Conservation (phyloP, 2,888 invertebrate genomes). For the Noctua janthina region DNA sequence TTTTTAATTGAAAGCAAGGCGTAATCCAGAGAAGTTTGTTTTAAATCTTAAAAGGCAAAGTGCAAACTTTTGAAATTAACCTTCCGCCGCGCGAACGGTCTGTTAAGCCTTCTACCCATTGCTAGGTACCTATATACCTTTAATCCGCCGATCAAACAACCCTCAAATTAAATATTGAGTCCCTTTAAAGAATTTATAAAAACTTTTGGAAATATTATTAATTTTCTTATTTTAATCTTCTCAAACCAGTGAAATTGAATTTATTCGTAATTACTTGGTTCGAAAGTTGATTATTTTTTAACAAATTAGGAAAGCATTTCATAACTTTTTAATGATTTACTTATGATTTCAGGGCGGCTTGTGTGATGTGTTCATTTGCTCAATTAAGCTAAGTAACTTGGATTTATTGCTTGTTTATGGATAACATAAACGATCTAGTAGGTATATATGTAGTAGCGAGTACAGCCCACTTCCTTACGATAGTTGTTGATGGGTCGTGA, state of each 20-base stretch:
- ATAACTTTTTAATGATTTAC: slow-evolving; percentile 37
- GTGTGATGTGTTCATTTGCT: slow-evolving; percentile 4
- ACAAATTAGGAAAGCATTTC: slow-evolving; percentile 38
- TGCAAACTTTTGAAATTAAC: slow-evolving; percentile 57
- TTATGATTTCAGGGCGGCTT: slow-evolving; percentile 1
- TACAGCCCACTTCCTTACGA: slow-evolving; percentile 18
- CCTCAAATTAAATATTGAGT: slow-evolving; percentile 47
- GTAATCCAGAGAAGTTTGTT: slow-evolving; percentile 43
- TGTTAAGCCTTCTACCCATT: slow-evolving; percentile 38
- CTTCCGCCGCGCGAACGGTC: slow-evolving; percentile 23
- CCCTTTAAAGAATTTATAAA: slow-evolving; percentile 48
- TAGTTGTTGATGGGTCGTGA: slow-evolving; percentile 37
- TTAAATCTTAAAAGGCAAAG: slow-evolving; percentile 51
- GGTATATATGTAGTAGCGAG: not conserved
- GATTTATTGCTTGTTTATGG: slow-evolving; percentile 33
- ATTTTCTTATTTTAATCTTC: slow-evolving; percentile 48
- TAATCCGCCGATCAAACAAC: slow-evolving; percentile 36
- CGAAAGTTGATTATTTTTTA: slow-evolving; percentile 40
- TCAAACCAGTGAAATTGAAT: slow-evolving; percentile 50
- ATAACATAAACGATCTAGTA: slow-evolving; percentile 15
- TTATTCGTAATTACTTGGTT: slow-evolving; percentile 55
- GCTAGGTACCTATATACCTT: slow-evolving; percentile 25
- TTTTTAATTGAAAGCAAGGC: slow-evolving; percentile 38
- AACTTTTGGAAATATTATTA: slow-evolving; percentile 43
- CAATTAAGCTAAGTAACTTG: slow-evolving; percentile 35